Evolutionary conservation across 1,140 invertebrate genomes (phyloP).

Genomic region (Idris sp.): DNA sequence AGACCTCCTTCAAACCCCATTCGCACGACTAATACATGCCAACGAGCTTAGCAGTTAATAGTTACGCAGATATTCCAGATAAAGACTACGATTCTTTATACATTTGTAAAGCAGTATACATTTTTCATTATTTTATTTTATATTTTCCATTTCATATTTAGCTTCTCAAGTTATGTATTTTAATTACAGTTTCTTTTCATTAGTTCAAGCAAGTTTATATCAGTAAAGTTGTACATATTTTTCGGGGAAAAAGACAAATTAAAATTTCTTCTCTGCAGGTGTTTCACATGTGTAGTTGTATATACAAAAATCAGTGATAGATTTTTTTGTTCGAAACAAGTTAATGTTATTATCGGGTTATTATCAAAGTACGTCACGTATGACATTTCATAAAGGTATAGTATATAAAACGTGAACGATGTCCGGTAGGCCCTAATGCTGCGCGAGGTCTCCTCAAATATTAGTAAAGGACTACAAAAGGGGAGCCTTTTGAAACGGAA

Average conservation of each 20-base stretch:
- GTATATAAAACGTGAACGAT: constrained; percentile 57
- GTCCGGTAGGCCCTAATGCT: constrained; percentile 67
- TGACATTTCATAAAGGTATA: too few species aligned
- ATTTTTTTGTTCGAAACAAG: too few species aligned
- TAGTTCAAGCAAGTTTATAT: too few species aligned
- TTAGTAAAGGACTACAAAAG: constrained; percentile 73
- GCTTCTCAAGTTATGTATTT: too few species aligned
- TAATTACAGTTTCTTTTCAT: too few species aligned
- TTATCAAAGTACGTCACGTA: constrained; percentile 49
- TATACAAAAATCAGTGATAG: too few species aligned
- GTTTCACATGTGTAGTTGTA: too few species aligned
- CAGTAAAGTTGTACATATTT: too few species aligned
- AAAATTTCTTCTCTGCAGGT: too few species aligned
- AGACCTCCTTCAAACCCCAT: constrained; percentile 70
- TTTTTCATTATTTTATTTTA: constrained; percentile 29
- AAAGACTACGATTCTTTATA: constrained; percentile 45
- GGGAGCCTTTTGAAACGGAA: constrained; percentile 71
- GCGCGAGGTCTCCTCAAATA: constrained; percentile 72
- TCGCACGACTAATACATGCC: constrained; percentile 65
- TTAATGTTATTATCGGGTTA: constrained; percentile 41
- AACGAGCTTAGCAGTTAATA: constrained; percentile 65
- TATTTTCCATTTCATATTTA: too few species aligned
- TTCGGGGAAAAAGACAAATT: too few species aligned
- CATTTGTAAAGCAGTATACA: constrained; percentile 35
- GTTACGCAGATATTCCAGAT: constrained; percentile 69